phyloP scores from a whole-genome alignment of 2,888 invertebrate genomes.

The Syrphus vitripennis region DNA sequence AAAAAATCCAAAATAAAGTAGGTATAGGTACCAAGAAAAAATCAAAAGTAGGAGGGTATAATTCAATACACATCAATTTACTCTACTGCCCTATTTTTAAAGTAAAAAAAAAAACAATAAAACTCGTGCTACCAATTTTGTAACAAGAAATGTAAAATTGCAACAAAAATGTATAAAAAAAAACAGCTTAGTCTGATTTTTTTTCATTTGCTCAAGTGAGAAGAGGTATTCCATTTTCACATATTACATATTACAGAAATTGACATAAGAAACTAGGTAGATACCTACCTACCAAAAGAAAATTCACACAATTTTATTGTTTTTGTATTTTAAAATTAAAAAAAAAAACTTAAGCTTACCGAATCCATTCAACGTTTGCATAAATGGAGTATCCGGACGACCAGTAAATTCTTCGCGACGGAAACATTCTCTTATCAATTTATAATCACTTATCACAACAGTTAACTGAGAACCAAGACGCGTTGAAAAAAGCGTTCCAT shows the following conservation, averaged over 20 bases:
- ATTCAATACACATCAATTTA: not conserved
- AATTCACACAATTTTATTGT: not conserved
- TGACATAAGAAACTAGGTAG: too few species aligned
- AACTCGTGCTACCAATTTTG: not conserved
- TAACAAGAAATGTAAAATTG: not conserved
- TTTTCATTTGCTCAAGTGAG: not conserved
- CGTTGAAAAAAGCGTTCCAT: slow-evolving; percentile 91
- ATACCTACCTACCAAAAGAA: not conserved
- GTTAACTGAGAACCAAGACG: slow-evolving; percentile 91
- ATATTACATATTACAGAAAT: too few species aligned
- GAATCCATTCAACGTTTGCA: slow-evolving; percentile 92
- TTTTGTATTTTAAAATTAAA: not conserved
- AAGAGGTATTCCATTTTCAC: not conserved
- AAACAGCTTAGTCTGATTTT: not conserved
- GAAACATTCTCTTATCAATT: slow-evolving; percentile 92
- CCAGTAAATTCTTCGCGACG: slow-evolving; percentile 93
- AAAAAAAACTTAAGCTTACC: slow-evolving; percentile 85
- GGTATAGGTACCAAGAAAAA: not conserved
- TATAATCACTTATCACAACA: slow-evolving; percentile 93
- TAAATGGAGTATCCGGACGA: slow-evolving; percentile 92
- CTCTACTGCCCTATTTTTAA: slow-evolving; percentile 1
- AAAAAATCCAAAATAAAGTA: too few species aligned
- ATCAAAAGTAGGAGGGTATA: not conserved
- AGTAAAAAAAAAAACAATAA: not conserved
- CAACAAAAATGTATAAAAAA: not conserved